Evolutionary conservation across 1,140 invertebrate species (phyloP), one percentile per base, ranked within the genome.

Genomic region (Acyrthosiphon pisum): DNA sequence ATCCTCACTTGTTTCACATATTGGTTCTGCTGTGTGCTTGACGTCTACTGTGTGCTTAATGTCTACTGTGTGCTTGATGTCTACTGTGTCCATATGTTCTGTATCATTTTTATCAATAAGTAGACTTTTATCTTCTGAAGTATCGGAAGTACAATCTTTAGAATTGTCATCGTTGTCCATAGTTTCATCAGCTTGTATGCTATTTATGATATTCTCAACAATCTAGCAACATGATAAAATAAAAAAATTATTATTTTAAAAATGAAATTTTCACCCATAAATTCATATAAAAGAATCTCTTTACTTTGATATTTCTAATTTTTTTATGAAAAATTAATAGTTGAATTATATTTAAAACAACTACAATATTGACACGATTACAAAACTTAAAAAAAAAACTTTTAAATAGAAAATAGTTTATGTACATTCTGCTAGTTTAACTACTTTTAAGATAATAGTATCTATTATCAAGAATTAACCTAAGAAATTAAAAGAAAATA

Each of bases 131-230:
- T 56, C 26, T 93, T 86, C 44, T 84, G 14, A 14, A 53, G 14
- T 14, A 30, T 81, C 22, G 18, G 46, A 81, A 48, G 30, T 50
- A 23, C 26, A 8, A 0, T 48, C n/a, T 37, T 56, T 41, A 41
- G 41, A 84, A 0, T 50, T 18, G 37, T 56, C 26, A 41, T 84
- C 35, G 30, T 44, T n/a, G 6, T 56, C 46, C 91, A 86, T 93
- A 84, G 91, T 56, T 93, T 93, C 91, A 18, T 93, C 91, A n/a
- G 91, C 50, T 93, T 93, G 91, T 41, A 93, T 84, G 44, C 44
- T 86, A 84, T 30, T 86, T 30, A 93, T 93, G 7, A 93, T 84
- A 4, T 83, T 93, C 9, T 93, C 91, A 53, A 93, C 91, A 41
- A 93, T 93, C 91, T 93, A 41, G 11, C 14, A 91, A 48, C 7